Conservation (phyloP, 2,113 vertebrate species). For the Perca fluviatilis region DNA sequence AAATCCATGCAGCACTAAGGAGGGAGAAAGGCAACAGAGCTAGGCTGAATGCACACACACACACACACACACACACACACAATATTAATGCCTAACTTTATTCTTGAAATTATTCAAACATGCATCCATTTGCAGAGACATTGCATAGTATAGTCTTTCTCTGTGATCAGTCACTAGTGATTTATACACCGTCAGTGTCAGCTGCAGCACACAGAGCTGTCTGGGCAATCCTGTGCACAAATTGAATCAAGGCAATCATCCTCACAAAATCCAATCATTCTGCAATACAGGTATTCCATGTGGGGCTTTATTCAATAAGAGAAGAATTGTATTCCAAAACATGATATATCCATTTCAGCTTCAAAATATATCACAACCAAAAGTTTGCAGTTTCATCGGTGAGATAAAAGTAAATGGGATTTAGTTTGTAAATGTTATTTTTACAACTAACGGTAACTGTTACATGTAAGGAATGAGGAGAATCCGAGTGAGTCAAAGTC, state of each 20-base stretch:
- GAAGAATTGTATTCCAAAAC: constrained; percentile 39
- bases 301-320: constrained; percentile 43
- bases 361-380: constrained; percentile 14
- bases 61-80: constrained; percentile 3
- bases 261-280: constrained; percentile 64
- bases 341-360: constrained; percentile 43
- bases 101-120: constrained; percentile 40
- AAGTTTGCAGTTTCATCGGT: constrained; percentile 29
- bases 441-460: not conserved
- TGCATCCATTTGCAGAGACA: constrained; percentile 35
- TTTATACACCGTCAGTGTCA: constrained; percentile 31
- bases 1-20: constrained; percentile 74
- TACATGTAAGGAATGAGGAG: not conserved
- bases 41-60: not conserved
- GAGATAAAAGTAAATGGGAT: not conserved
- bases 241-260: constrained; percentile 68
- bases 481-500: not conserved
- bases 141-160: constrained; percentile 34
- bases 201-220: constrained; percentile 39
- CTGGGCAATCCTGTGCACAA: constrained; percentile 49
- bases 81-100: constrained; percentile 49
- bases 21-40: constrained; percentile 45
- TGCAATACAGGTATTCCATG: constrained; percentile 55
- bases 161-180: constrained; percentile 51
- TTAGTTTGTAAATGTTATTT: constrained; percentile 26